phyloP scores from a whole-genome alignment of 2,113 vertebrate species.

The Mobula hypostoma region DNA sequence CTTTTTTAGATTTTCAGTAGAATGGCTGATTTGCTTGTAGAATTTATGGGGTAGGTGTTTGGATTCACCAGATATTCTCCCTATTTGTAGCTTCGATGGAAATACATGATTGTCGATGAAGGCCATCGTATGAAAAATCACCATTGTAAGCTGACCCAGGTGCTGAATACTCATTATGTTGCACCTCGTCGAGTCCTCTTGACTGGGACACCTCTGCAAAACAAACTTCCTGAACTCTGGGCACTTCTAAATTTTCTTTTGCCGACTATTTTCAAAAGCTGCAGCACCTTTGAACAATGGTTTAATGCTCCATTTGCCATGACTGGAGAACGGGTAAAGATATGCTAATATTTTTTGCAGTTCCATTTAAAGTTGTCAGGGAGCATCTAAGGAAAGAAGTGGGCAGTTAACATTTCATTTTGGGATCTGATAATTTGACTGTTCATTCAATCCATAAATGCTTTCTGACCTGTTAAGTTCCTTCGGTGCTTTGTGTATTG shows the following conservation, averaged over 20 bases:
- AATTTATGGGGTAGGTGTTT: background rate
- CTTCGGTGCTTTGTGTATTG: too few species aligned
- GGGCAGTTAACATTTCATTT: too few species aligned
- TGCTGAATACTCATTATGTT: slow-evolving; percentile 93
- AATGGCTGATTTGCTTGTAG: background rate
- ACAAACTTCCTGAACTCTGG: slow-evolving; percentile 95
- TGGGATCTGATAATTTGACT: too few species aligned
- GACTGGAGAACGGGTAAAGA: slow-evolving; percentile 86
- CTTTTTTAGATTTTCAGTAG: background rate
- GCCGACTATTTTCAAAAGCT: slow-evolving; percentile 97
- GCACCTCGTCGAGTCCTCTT: slow-evolving; percentile 85
- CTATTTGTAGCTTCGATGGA: slow-evolving; percentile 82
- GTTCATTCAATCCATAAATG: too few species aligned
- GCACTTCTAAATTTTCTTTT: slow-evolving; percentile 95
- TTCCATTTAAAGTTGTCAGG: background rate
- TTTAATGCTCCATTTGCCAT: slow-evolving; percentile 97
- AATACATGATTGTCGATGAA: slow-evolving; percentile 98
- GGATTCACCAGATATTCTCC: background rate
- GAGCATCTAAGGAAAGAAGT: too few species aligned
- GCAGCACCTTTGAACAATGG: slow-evolving; percentile 97
- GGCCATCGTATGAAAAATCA: slow-evolving; percentile 98
- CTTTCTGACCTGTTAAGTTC: too few species aligned
- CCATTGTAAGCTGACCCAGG: slow-evolving; percentile 94
- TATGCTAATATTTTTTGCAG: background rate
- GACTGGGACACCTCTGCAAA: slow-evolving; percentile 90